Percentiles rank a stretch among this genome's conserved stretches.
phyloP scores from a whole-genome alignment of 2,113 vertebrate genomes.

The Muscicapa adusta region DNA sequence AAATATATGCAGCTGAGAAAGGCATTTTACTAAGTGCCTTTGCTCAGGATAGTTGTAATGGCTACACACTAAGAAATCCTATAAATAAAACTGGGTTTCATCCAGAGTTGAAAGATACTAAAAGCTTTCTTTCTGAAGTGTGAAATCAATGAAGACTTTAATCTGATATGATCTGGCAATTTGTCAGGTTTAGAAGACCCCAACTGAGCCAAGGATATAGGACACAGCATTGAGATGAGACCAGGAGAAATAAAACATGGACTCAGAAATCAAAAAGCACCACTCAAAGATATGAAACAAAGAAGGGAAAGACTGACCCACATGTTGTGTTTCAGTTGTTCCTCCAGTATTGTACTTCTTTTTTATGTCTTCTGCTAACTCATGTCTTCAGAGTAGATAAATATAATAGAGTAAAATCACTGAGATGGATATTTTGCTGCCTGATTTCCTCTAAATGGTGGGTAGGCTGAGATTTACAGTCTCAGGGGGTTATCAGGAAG shows the following conservation, averaged over 20 bases:
- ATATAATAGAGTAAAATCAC: not conserved
- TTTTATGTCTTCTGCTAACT: not conserved
- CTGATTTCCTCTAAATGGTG: not conserved
- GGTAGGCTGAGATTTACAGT: not conserved
- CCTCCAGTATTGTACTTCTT: not conserved
- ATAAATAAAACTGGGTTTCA: slow-evolving; percentile 1
- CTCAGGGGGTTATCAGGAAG: not conserved
- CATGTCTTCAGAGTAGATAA: not conserved
- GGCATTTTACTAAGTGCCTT: not conserved
- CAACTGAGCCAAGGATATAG: not conserved
- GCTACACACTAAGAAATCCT: not conserved
- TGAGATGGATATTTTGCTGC: not conserved
- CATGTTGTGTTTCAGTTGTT: not conserved
- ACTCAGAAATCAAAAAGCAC: not conserved
- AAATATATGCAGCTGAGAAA: not conserved
- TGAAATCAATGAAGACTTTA: slow-evolving; percentile 38
- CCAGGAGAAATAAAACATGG: not conserved
- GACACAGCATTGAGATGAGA: not conserved
- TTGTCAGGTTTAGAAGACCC: slow-evolving; percentile 3
- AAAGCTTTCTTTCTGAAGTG: slow-evolving; percentile 26
- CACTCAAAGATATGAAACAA: not conserved
- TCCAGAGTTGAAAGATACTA: not conserved
- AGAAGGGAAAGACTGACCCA: not conserved
- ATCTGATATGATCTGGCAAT: slow-evolving; percentile 3
- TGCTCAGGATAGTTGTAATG: not conserved